Base-by-base conservation (phyloP, 2,888 invertebrate genomes). In the Aleiodes alternator region DNA sequence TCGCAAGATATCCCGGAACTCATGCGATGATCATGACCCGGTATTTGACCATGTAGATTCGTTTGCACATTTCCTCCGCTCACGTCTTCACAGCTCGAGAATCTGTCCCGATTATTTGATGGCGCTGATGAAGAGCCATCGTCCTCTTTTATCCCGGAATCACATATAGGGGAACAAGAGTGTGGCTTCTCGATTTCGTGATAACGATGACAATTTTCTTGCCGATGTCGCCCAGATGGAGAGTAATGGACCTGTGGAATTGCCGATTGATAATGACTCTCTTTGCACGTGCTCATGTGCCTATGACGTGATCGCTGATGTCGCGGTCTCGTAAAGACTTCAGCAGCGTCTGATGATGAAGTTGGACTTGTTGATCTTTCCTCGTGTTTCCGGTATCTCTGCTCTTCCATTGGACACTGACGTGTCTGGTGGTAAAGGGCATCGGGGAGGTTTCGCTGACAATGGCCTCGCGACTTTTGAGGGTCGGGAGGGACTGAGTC, bases 1-100 rank as follows among this genome's bases (percentile, higher is more conserved):
- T 87, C 85, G 76, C 85, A 87, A 3, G 88, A 88, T 61, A 86
- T 82, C 0, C 87, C 86, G 8, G 87, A 87, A 23, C 83, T 84
- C 59, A 83, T 82, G 71, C 83, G 85, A 77, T 87, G 86, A 78
- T 86, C 85, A 76, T 83, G 84, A 61, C 56, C 71, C 14, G 64
- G 70, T 12, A 75, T 66, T 56, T 66, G 57, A 34, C 66, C 56
- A 31, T 68, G 38, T 31, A 68, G 29, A 71, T 56, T 72, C 14
- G 64, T 53, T 34, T 69, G 64, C 11, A 51, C 61, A 43, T 43
- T 50, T n/a, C 61, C 64, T 7, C 9, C 12, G 11, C 34, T 38
- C 9, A 72, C 29, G 23, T 76, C 75, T 43, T 75, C 75, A 50
- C 71, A 71, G 31, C 72, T 72, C 9, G 72, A 72, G 23, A 43